phyloP scores from a whole-genome alignment of 2,113 vertebrate species.

The Orientallactaga bullata region DNA sequence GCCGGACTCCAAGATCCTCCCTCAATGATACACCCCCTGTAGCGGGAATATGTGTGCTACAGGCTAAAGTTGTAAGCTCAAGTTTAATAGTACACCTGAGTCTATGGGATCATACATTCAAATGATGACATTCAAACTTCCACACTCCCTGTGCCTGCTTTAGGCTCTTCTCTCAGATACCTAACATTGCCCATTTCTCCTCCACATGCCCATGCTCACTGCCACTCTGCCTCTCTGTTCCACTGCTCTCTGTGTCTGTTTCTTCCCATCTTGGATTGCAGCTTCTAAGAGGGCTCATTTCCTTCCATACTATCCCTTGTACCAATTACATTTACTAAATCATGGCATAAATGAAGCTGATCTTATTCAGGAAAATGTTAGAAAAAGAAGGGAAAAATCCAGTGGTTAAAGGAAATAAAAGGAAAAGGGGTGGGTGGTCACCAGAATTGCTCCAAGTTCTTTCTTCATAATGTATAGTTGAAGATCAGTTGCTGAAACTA shows the following conservation, averaged over 20 bases:
- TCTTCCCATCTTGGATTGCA: not conserved
- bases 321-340: not conserved
- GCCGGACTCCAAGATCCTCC: too few relatives aligned
- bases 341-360: not conserved
- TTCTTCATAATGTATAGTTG: not conserved
- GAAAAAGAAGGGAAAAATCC: too few relatives aligned
- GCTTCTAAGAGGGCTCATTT: not conserved
- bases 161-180: too few relatives aligned
- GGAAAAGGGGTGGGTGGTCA: not conserved
- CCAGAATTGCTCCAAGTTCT: not conserved
- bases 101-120: too few relatives aligned
- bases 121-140: too few relatives aligned
- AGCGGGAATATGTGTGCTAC: too few relatives aligned
- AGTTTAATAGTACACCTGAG: too few relatives aligned
- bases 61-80: too few relatives aligned
- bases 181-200: not conserved
- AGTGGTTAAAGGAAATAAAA: not conserved
- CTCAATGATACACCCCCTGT: too few relatives aligned
- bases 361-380: not conserved
- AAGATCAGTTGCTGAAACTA: not conserved
- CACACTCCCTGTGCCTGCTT: not conserved
- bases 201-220: not conserved
- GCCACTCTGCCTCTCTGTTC: not conserved
- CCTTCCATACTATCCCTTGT: not conserved
- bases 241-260: not conserved